Base-by-base conservation (phyloP, 2,888 invertebrate species). In the Cephus pygmeus region DNA sequence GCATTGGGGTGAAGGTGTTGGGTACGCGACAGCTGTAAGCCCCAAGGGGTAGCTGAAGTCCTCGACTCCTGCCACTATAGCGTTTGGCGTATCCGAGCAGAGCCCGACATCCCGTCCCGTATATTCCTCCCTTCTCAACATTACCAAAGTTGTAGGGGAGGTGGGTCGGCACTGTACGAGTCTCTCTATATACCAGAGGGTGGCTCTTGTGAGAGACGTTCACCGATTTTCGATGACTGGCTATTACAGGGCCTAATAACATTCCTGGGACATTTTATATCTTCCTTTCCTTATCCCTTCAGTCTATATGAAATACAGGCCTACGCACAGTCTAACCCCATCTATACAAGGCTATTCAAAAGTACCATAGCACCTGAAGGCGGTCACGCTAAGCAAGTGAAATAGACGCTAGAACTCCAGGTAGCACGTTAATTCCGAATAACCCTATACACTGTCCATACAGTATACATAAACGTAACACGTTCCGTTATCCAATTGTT, bases 11-110 rank as follows among this genome's bases (percentile, higher is more conserved):
- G 86, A 87, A 88, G 89, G 89, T 89, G 90, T 90, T 85, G 90
- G 90, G 86, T 89, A 86, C 86, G 89, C 90, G 90, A 91, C 90
- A 90, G 90, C 90, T 91, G 90, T 89, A 89, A 89, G 85, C 89
- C 90, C 87, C 88, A 78, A 80, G 89, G 88, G 90, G 84, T 81
- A 87, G 86, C 83, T 86, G 86, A 87, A 34, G 85, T 88, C 86
- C 89, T 89, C 89, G 88, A 90, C 88, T 88, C 86, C 85, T 84
- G 84, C 87, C 87, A 84, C 84, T 84, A 79, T 80, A 79, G 76
- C 79, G 77, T 78, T 81, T 78, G 75, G 80, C 83, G 80, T 83
- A 80, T 77, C 81, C 80, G 31, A 56, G 78, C 81, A 80, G 81
- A 84, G 83, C 84, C 83, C 74, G 74, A 74, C 74, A 34, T 81